Evolutionary conservation across 2,888 invertebrate genomes (phyloP), one percentile per base, ranked within the genome.

Genomic region (Papilio demoleus): DNA sequence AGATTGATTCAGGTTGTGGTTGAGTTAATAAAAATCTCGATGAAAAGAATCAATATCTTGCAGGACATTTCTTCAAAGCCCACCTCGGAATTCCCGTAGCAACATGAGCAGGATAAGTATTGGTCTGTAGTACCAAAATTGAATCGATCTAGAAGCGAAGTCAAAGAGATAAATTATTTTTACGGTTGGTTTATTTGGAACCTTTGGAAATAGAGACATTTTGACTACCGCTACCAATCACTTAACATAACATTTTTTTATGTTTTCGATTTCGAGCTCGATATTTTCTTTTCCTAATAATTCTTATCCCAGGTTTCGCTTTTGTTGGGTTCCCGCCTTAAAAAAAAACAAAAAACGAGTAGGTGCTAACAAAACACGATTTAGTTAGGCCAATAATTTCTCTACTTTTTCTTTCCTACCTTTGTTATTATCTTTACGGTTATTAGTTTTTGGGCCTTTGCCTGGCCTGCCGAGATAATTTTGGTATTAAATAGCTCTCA

Each of bases 81-180:
- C 69, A 61, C 67, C 67, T 62, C 69, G 71, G 69, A 70, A 67
- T 69, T 58, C 11, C 65, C 59, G 59, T 59, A 17, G 22, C 59
- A 59, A 65, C 59, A 4, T 24, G n/a, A 38, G n/a, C 12, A 31
- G n/a, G 14, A 45, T 17, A 40, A 17, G 14, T 40, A 40, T 40
- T 6, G 17, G 40, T 14, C 5, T 40, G 40, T 19, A 45, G 17
- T 2, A 45, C 42, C n/a, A 19, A 8, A 19, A 19, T 19, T 9
- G 8, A n/a, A 42, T 14, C 11, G 45, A 0, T 17, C 2, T 5
- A 17, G n/a, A 17, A 17, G 38, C 38, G 38, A 40, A 36, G 36
- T 36, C 3, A 36, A 36, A 36, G 36, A 11, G 9, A 36, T 36
- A 36, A n/a, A n/a, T n/a, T n/a, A n/a, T n/a, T n/a, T n/a, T n/a